These are phyloP conservation scores for Neocrepidodera transversa DNA, from an alignment of 2,888 invertebrate genomes.

Conservation along the genomic window DNA sequence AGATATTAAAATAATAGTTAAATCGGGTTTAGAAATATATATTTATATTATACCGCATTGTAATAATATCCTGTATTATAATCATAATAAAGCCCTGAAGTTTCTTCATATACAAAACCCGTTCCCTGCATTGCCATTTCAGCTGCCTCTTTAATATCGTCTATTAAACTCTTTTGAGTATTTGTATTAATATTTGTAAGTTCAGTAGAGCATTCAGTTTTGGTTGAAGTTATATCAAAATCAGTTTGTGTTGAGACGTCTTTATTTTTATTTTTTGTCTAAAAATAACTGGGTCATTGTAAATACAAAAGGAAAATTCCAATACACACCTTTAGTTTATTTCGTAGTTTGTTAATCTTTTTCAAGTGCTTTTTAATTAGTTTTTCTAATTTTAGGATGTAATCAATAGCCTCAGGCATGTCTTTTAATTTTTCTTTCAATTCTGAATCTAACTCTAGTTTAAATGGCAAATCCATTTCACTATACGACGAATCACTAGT, in stretches of 20 bases:
- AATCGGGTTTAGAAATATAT: neutral
- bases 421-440: constrained; percentile 61
- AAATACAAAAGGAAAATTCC: constrained; percentile 10
- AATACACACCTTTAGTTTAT: constrained; percentile 57
- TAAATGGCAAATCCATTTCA: constrained; percentile 11
- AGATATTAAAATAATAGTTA: constrained; percentile 33
- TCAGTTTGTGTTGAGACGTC: constrained; percentile 49
- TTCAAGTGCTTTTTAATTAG: constrained; percentile 66
- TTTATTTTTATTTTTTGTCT: constrained; percentile 33
- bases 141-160: constrained; percentile 80
- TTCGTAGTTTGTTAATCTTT: constrained; percentile 66
- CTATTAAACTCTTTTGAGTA: constrained; percentile 65
- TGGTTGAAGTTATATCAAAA: constrained; percentile 4
- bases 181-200: constrained; percentile 41
- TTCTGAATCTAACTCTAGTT: constrained; percentile 40
- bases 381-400: constrained; percentile 66
- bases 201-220: constrained; percentile 1
- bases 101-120: constrained; percentile 86
- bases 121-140: constrained; percentile 75
- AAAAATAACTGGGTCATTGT: constrained; percentile 12
- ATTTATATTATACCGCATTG: constrained; percentile 75
- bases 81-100: constrained; percentile 88
- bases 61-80: constrained; percentile 90
- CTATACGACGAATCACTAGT: constrained; percentile 11
- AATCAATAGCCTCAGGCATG: constrained; percentile 67